Evolutionary conservation across 2,888 invertebrate genomes (phyloP).

Genomic region (Acleris literana): DNA sequence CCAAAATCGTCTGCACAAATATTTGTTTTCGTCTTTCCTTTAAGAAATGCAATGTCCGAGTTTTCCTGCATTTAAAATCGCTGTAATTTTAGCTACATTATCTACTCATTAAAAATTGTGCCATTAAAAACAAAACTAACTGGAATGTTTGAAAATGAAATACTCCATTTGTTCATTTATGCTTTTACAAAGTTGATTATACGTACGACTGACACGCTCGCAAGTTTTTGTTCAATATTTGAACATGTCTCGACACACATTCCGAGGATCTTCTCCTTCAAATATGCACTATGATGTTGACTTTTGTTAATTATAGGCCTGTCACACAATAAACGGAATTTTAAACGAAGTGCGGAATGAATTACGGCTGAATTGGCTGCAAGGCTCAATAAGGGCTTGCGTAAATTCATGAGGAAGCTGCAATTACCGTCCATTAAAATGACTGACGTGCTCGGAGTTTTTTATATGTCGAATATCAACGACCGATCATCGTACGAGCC

Average conservation of each 20-base stretch:
- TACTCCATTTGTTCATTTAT: too few species aligned
- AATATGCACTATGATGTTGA: conserved; percentile 14
- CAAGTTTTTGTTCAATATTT: conserved; percentile 31
- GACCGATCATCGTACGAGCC: not conserved
- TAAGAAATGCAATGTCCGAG: too few species aligned
- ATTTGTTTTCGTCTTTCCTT: too few species aligned
- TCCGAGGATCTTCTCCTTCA: conserved; percentile 26
- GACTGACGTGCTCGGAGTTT: not conserved
- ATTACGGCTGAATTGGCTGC: conserved; percentile 1
- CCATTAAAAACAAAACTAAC: too few species aligned
- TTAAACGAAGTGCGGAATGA: conserved; percentile 2
- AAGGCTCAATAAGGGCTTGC: conserved; percentile 8
- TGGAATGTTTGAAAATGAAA: too few species aligned
- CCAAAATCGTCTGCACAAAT: too few species aligned
- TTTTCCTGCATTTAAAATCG: too few species aligned
- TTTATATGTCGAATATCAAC: conserved; percentile 18
- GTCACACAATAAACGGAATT: conserved; percentile 5
- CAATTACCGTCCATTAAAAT: conserved; percentile 24
- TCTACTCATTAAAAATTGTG: too few species aligned
- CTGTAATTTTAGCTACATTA: too few species aligned
- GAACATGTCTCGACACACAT: conserved; percentile 32
- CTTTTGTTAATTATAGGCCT: conserved; percentile 20
- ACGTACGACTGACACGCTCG: conserved; percentile 6
- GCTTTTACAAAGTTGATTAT: not conserved
- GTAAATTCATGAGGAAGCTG: conserved; percentile 19